phyloP scores from a whole-genome alignment of 2,113 vertebrate genomes.

The Misgurnus mizolepis region DNA sequence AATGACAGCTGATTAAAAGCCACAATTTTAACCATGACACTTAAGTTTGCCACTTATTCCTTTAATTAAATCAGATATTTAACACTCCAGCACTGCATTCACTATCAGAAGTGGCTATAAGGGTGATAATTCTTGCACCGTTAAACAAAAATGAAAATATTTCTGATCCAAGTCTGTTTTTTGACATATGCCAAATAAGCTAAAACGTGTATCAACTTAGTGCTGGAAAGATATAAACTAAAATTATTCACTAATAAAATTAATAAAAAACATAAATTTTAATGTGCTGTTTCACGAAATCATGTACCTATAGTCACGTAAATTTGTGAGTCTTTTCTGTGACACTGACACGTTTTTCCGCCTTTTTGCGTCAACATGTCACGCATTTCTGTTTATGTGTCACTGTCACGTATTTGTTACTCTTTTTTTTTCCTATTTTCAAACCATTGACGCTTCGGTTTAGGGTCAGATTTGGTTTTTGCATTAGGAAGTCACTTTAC shows the following conservation, averaged over 20 bases:
- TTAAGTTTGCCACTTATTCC: constrained; percentile 54
- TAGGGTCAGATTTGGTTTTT: too few species aligned
- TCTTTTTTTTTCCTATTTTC: too few species aligned
- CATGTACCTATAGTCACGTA: too few species aligned
- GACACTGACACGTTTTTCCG: too few species aligned
- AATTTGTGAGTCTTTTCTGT: too few species aligned
- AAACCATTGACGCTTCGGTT: too few species aligned
- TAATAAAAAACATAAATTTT: too few species aligned
- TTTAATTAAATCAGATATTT: constrained; percentile 85
- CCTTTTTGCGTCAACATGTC: too few species aligned
- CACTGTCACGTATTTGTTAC: too few species aligned
- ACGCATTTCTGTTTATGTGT: too few species aligned
- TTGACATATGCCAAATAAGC: not conserved
- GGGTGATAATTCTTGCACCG: constrained; percentile 24
- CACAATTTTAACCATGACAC: constrained; percentile 50
- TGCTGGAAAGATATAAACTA: not conserved
- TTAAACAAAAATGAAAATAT: not conserved
- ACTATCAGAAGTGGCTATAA: constrained; percentile 49
- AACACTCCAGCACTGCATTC: constrained; percentile 9
- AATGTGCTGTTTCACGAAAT: too few species aligned
- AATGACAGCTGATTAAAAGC: constrained; percentile 66
- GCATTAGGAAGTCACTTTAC: too few species aligned
- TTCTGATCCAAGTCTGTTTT: not conserved
- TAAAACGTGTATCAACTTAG: not conserved
- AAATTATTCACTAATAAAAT: not conserved